Conservation (phyloP, 2,888 invertebrate genomes). For the Coelopa pilipes region DNA sequence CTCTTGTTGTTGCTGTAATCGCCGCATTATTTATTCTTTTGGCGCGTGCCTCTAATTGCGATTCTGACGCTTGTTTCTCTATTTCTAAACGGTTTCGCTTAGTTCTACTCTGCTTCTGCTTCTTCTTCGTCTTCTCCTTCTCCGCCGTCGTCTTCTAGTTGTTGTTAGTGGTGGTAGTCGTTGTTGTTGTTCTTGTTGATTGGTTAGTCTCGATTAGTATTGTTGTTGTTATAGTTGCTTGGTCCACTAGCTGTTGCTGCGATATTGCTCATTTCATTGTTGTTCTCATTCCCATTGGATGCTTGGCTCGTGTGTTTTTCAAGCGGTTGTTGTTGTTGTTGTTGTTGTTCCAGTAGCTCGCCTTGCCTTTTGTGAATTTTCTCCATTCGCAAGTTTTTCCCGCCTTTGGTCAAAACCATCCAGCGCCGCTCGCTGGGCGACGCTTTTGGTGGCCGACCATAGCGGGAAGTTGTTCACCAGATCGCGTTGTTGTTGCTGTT, state of each 20-base stretch:
- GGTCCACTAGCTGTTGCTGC: too few relatives aligned
- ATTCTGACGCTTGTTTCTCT: constrained; percentile 32
- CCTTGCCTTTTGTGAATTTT: constrained; percentile 20
- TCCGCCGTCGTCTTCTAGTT: too few relatives aligned
- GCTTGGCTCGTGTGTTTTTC: not conserved
- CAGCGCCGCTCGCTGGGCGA: not conserved
- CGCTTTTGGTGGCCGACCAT: not conserved
- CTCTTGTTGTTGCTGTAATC: not conserved
- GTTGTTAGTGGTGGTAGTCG: too few relatives aligned
- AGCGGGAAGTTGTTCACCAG: not conserved
- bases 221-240: too few relatives aligned
- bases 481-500: not conserved
- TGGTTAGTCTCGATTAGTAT: too few relatives aligned
- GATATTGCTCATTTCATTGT: not conserved
- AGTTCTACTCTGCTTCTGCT: not conserved
- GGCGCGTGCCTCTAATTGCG: constrained; percentile 39
- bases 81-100: constrained; percentile 26
- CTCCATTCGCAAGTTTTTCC: too few relatives aligned
- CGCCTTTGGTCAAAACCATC: not conserved
- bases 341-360: not conserved
- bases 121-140: too few relatives aligned
- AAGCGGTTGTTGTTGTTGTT: constrained; percentile 11
- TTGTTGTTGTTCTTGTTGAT: too few relatives aligned
- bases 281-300: not conserved
- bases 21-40: constrained; percentile 29